These are phyloP conservation scores for Cyclura pinguis DNA, from an alignment of 2,797 vertebrate species.

Conservation along the genomic window DNA sequence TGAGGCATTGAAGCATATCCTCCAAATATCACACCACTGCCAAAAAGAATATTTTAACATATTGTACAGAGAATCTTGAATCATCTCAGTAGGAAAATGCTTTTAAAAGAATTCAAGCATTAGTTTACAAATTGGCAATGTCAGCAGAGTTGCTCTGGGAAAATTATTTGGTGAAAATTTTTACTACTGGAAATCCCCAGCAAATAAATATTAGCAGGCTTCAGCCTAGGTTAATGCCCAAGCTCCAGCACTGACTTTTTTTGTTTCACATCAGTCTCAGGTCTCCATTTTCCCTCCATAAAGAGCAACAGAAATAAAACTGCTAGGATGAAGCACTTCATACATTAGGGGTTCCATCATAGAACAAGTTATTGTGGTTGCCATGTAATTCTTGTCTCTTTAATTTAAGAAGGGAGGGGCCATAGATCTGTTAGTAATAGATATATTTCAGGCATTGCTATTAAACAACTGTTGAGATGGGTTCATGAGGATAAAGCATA, in stretches of 20 bases:
- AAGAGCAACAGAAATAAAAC: not conserved
- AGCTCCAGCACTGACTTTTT: not conserved
- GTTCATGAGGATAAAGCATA: not conserved
- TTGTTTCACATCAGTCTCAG: not conserved
- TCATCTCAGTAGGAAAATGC: constrained; percentile 10
- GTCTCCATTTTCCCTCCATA: too few species aligned
- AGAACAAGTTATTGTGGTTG: not conserved
- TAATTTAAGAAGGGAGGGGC: not conserved
- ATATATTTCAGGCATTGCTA: not conserved
- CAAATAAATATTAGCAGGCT: not conserved
- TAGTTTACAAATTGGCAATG: constrained; percentile 2
- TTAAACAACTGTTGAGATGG: not conserved
- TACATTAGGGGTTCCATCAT: not conserved
- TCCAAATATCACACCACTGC: not conserved
- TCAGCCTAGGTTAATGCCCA: not conserved
- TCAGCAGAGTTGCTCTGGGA: not conserved
- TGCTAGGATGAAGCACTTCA: not conserved
- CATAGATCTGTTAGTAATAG: not conserved
- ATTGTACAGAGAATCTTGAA: not conserved
- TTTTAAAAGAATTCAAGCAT: not conserved
- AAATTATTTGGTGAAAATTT: not conserved
- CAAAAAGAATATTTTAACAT: constrained; percentile 17
- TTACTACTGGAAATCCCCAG: not conserved
- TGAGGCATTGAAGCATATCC: not conserved
- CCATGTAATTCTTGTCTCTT: not conserved